Conservation (phyloP, 2,113 vertebrate species). For the Macquaria australasica region DNA sequence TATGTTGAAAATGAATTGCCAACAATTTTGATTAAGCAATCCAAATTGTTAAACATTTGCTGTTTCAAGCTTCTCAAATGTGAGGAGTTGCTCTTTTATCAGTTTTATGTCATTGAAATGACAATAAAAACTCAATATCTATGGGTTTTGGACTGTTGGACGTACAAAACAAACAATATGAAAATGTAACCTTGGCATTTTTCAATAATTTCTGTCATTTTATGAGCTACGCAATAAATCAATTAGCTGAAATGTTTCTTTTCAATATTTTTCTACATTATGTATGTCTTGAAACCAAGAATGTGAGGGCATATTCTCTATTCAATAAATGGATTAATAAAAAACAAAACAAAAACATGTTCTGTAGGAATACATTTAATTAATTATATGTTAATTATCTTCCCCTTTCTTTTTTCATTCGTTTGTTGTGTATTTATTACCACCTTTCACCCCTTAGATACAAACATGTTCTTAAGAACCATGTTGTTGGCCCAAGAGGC, state of each 20-base stretch:
- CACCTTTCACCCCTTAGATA: not conserved
- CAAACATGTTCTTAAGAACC: not conserved
- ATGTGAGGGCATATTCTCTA: not conserved
- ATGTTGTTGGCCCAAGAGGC: not conserved
- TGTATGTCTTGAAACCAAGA: too few relatives aligned
- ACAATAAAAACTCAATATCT: not conserved
- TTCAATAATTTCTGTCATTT: not conserved
- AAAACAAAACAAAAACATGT: not conserved
- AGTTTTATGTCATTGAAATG: not conserved
- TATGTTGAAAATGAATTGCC: not conserved
- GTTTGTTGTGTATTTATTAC: not conserved
- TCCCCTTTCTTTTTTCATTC: not conserved
- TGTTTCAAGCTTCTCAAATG: not conserved
- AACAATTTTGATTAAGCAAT: not conserved
- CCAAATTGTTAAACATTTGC: not conserved
- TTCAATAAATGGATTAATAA: not conserved
- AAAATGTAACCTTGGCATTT: not conserved
- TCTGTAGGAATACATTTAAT: not conserved
- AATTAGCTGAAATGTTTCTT: too few relatives aligned
- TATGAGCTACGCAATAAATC: not conserved
- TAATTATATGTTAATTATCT: not conserved
- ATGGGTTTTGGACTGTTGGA: not conserved
- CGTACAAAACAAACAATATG: not conserved
- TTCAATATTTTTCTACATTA: too few relatives aligned
- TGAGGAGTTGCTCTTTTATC: not conserved